Base-by-base conservation (phyloP, 2,888 invertebrate species). In the Trichacis sp. region DNA sequence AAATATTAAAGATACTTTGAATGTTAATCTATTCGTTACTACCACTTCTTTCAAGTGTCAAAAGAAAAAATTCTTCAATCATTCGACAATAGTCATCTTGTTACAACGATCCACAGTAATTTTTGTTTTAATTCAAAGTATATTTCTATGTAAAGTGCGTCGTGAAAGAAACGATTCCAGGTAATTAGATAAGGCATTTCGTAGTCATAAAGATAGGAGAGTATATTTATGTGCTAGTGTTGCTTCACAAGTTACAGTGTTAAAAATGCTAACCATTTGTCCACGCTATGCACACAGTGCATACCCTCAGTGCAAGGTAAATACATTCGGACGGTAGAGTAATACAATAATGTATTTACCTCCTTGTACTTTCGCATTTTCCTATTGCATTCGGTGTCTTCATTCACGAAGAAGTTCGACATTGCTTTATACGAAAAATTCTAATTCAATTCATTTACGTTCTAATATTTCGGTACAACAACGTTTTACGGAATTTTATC, bases 221-320 rank as follows among this genome's bases (percentile, higher is more conserved):
- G 43, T 45, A 36, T 30, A 9, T 18, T 8, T 30, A 17, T 15
- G 17, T 30, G 33, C 30, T 9, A 40, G 20, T 42, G 8, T 24
- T 24, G 24, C 4, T 24, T 24, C 24, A 8, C 24, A 8, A 24
- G 14, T 12, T 20, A 15, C 12, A 12, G 43, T 15, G 40, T 43
- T n/a, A 55, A 38, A 47, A 55, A 47, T 47, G 47, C 24, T 40
- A 18, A 36, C 45, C 53, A 46, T 33, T 9, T 17, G 38, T 46
- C 33, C 47, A 55, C 38, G 24, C 47, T 19, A 20, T 55, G 36
- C 40, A 55, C 40, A 40, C 54, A 38, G 38, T 47, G 47, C n/a
- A n/a, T n/a, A n/a, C n/a, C n/a, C n/a, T n/a, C 55, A 17, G 46
- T 42, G 51, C 36, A 46, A 54, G 38, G 46, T 36, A 54, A 54